phyloP scores from a whole-genome alignment of 2,113 vertebrate genomes.

The Perccottus glenii region DNA sequence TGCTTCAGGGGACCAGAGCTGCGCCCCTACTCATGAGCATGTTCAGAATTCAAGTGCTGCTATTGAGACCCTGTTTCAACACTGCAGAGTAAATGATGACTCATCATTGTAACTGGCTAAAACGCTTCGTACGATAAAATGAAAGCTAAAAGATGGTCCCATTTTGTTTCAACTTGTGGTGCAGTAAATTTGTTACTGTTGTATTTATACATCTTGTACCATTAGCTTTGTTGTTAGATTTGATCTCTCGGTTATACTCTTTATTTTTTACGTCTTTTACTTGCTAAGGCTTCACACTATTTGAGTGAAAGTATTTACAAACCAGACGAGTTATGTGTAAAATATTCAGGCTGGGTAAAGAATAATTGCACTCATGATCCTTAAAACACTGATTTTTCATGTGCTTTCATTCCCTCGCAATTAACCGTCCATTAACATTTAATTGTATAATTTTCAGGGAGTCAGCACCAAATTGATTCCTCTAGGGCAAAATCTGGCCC shows the following conservation, averaged over 20 bases:
- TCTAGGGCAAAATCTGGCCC: constrained; percentile 38
- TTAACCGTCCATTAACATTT: constrained; percentile 26
- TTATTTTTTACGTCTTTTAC: background rate
- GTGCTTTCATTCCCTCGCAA: background rate
- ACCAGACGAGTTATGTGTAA: background rate
- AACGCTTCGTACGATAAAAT: constrained; percentile 1
- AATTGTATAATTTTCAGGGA: constrained; percentile 43
- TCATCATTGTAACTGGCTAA: constrained; percentile 30
- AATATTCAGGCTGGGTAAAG: background rate
- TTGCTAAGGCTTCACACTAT: background rate
- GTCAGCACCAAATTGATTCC: constrained; percentile 36
- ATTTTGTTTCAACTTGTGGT: background rate
- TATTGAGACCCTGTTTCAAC: constrained; percentile 39
- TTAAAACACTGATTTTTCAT: background rate
- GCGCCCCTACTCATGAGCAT: constrained; percentile 35
- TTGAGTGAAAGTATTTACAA: constrained; percentile 5
- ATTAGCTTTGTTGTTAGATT: background rate
- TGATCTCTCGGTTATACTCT: constrained; percentile 10
- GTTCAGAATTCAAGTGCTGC: constrained; percentile 46
- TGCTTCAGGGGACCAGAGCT: constrained; percentile 22
- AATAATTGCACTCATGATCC: constrained; percentile 6
- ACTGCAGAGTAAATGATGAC: constrained; percentile 37
- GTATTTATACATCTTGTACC: constrained; percentile 1
- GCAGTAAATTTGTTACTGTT: background rate
- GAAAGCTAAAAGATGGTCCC: constrained; percentile 8